These are phyloP conservation scores for Molossus alvarezi DNA, from an alignment of 2,797 vertebrate genomes.

Conservation along the genomic window DNA sequence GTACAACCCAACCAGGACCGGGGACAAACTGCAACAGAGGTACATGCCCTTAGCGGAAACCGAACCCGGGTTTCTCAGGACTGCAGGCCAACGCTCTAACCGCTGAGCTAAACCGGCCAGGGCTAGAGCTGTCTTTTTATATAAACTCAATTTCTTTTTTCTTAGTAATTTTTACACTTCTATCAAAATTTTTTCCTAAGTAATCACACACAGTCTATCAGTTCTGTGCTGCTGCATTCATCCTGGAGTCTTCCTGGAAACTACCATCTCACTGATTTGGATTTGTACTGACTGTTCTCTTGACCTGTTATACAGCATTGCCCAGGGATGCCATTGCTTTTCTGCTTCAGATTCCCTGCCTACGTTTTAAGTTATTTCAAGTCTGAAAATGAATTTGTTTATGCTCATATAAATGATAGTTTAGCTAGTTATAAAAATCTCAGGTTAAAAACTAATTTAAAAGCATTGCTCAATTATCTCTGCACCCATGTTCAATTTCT, in stretches of 20 bases:
- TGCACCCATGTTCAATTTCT: background rate
- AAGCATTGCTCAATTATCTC: background rate
- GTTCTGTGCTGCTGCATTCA: background rate
- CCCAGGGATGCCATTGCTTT: background rate
- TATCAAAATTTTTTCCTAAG: background rate
- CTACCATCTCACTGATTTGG: background rate
- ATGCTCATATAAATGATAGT: background rate
- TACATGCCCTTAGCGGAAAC: too few relatives aligned
- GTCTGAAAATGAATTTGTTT: background rate
- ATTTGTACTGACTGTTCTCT: background rate
- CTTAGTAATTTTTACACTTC: background rate
- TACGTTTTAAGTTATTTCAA: conserved; percentile 39
- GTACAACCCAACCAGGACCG: too few relatives aligned
- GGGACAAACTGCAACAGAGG: too few relatives aligned
- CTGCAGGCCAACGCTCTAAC: too few relatives aligned
- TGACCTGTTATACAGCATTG: background rate
- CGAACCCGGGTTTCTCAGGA: too few relatives aligned
- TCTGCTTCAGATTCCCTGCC: conserved; percentile 20
- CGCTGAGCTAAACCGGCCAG: too few relatives aligned
- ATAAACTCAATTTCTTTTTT: background rate
- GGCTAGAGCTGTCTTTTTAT: too few relatives aligned
- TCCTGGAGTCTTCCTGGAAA: background rate
- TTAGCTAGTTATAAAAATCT: conserved; percentile 50
- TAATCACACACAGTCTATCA: background rate
- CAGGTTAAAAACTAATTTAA: background rate